phyloP scores from a whole-genome alignment of 2,113 vertebrate species.

The Chionomys nivalis region DNA sequence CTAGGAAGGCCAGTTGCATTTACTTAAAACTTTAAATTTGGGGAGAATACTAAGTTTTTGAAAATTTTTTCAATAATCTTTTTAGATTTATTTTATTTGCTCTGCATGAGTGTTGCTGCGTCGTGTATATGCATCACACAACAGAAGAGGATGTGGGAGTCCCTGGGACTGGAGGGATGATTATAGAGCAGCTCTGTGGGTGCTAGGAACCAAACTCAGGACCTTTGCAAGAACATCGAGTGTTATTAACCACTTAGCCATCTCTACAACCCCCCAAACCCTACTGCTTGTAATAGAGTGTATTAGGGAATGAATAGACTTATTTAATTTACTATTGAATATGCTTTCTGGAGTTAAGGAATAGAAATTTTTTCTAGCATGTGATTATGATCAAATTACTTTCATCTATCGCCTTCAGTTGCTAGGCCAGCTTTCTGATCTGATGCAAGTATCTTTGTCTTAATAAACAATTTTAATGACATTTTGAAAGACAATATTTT shows the following conservation, averaged over 20 bases:
- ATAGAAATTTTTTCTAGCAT: not conserved
- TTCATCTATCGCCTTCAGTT: not conserved
- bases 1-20: not conserved
- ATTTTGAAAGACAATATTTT: slow-evolving; percentile 45
- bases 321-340: slow-evolving; percentile 29
- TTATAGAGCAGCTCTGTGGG: not conserved
- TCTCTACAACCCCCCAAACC: not conserved
- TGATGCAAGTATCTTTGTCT: not conserved
- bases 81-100: not conserved
- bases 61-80: not conserved
- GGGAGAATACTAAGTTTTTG: not conserved
- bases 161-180: not conserved
- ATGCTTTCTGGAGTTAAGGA: slow-evolving; percentile 8
- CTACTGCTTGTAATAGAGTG: not conserved
- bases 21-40: slow-evolving; percentile 13
- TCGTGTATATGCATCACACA: not conserved
- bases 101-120: not conserved
- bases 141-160: not conserved
- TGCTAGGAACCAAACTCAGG: not conserved
- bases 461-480: slow-evolving; percentile 30
- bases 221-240: not conserved
- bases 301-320: not conserved
- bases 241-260: not conserved
- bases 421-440: not conserved
- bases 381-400: not conserved